phyloP scores from a whole-genome alignment of 2,888 invertebrate species.

The Xylocampa areola region DNA sequence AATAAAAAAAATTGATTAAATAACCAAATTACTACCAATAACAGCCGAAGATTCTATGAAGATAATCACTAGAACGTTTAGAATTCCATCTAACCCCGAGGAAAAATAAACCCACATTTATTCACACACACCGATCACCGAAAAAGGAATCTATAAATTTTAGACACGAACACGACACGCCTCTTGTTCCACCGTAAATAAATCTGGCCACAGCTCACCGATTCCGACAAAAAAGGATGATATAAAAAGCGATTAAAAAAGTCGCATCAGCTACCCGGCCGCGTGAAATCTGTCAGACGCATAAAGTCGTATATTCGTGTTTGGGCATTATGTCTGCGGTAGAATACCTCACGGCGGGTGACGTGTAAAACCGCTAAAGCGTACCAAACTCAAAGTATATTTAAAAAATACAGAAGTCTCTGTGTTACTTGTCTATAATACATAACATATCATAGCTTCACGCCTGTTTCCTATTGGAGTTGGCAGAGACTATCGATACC shows the following conservation, averaged over 20 bases:
- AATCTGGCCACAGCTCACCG: slow-evolving; percentile 48
- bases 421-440: no score
- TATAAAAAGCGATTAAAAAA: slow-evolving; percentile 55
- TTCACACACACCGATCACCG: slow-evolving; percentile 31
- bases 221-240: slow-evolving; percentile 36
- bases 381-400: neutral
- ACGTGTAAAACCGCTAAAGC: slow-evolving; percentile 31
- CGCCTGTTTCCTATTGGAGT: no score
- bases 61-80: neutral
- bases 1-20: no score
- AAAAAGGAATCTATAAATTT: slow-evolving; percentile 50
- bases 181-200: slow-evolving; percentile 54
- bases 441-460: no score
- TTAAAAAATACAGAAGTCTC: neutral
- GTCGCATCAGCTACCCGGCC: slow-evolving; percentile 36
- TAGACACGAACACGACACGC: slow-evolving; percentile 36
- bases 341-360: slow-evolving; percentile 31
- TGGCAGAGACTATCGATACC: no score
- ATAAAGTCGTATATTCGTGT: slow-evolving; percentile 53
- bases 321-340: slow-evolving; percentile 32
- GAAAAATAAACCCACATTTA: slow-evolving; percentile 25
- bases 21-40: no score
- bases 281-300: slow-evolving; percentile 55
- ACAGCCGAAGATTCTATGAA: no score
- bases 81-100: slow-evolving; percentile 9